A percentile compares a stretch with the other conserved stretches of the same genome.
These are phyloP conservation scores for Grus americana DNA, from an alignment of 2,113 vertebrate genomes.

Conservation along the genomic window DNA sequence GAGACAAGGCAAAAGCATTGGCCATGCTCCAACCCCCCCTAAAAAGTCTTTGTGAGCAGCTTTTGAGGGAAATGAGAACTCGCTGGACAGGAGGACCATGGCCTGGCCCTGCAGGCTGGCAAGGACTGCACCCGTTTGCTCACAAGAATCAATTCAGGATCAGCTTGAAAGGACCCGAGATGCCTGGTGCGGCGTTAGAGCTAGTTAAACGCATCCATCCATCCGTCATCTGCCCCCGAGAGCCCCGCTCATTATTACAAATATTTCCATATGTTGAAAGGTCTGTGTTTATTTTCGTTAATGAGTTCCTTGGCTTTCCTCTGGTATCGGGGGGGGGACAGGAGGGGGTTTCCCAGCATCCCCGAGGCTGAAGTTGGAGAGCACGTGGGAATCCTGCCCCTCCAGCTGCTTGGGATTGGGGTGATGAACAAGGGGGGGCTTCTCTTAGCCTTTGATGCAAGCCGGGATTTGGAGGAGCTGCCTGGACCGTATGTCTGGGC, in stretches of 20 bases:
- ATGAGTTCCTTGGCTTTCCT: not conserved
- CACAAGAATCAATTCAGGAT: not conserved
- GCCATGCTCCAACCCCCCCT: not conserved
- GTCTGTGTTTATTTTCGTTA: not conserved
- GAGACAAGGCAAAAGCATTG: not conserved
- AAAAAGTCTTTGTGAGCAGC: not conserved
- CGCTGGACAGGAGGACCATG: not conserved
- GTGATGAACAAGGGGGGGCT: not conserved
- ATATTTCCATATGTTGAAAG: not conserved
- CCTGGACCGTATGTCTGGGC: not conserved
- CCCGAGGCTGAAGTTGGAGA: not conserved
- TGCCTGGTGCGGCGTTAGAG: not conserved
- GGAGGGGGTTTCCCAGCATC: accelerated
- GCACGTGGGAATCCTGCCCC: not conserved
- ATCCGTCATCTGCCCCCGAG: not conserved
- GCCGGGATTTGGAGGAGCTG: not conserved
- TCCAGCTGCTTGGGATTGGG: not conserved
- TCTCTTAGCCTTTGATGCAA: not conserved
- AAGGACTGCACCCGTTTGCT: not conserved
- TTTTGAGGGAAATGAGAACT: constrained; percentile 7
- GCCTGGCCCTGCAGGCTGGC: not conserved
- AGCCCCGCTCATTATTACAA: not conserved
- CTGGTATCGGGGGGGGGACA: not conserved
- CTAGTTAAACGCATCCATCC: not conserved
- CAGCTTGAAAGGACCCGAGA: not conserved